These are phyloP conservation scores for Hycleus phaleratus DNA, from an alignment of 1,140 invertebrate genomes.

Conservation along the genomic window DNA sequence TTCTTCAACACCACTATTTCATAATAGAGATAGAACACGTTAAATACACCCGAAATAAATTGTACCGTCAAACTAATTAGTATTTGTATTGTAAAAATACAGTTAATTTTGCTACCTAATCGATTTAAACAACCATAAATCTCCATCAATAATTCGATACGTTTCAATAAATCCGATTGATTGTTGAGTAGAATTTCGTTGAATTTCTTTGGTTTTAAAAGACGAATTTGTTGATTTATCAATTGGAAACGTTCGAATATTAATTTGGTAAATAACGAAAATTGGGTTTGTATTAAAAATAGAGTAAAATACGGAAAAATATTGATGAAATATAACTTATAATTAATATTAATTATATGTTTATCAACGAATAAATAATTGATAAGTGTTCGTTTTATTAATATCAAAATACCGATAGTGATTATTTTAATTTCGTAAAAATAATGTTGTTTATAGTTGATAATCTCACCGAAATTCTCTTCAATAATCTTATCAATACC, in stretches of 20 bases:
- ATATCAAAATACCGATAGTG: background rate
- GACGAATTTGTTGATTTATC: constrained; percentile 4
- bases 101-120: constrained; percentile 9
- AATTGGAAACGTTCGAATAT: constrained; percentile 7
- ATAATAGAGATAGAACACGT: constrained; percentile 14
- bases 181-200: too few relatives aligned
- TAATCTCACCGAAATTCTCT: background rate
- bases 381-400: background rate
- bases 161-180: background rate
- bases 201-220: too few relatives aligned
- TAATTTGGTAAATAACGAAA: constrained; percentile 2
- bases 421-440: constrained; percentile 1
- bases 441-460: constrained; percentile 6
- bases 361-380: constrained; percentile 1
- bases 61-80: constrained; percentile 11
- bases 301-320: constrained; percentile 6
- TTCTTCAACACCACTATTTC: constrained; percentile 6
- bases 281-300: constrained; percentile 11
- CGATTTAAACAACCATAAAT: constrained; percentile 14
- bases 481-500: background rate
- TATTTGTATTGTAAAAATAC: constrained; percentile 15
- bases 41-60: constrained; percentile 10
- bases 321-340: background rate
- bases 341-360: background rate
- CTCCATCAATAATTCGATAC: constrained; percentile 13